phyloP scores from a whole-genome alignment of 2,888 invertebrate genomes.

The Drosophila ustulata region DNA sequence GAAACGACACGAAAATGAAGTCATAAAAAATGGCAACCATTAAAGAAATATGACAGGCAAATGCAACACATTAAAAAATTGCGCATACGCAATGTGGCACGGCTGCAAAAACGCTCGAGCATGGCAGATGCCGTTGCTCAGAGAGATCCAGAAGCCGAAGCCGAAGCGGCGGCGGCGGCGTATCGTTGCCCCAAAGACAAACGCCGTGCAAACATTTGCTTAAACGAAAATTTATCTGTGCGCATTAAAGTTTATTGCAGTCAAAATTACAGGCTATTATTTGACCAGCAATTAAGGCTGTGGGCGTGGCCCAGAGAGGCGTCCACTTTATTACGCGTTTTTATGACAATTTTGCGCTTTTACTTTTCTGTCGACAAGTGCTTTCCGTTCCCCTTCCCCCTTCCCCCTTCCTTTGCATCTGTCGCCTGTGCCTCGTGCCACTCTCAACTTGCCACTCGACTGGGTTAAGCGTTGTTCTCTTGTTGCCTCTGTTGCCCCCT shows the following conservation, averaged over 20 bases:
- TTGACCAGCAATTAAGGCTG: constrained; percentile 69
- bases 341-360: constrained; percentile 69
- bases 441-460: constrained; percentile 4
- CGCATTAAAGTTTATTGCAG: constrained; percentile 72
- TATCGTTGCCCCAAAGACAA: constrained; percentile 20
- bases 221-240: constrained; percentile 79
- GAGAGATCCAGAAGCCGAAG: constrained; percentile 22
- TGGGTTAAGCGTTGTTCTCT: constrained; percentile 33
- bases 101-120: not conserved
- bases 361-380: constrained; percentile 36
- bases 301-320: constrained; percentile 47
- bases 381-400: not conserved
- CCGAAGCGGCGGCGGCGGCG: not conserved
- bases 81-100: constrained; percentile 67
- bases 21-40: constrained; percentile 69
- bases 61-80: constrained; percentile 69
- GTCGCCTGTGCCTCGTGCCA: not conserved
- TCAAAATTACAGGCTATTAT: constrained; percentile 74
- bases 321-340: constrained; percentile 64
- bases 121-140: constrained; percentile 2
- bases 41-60: constrained; percentile 52
- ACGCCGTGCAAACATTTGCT: constrained; percentile 50
- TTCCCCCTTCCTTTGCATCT: not conserved
- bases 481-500: constrained; percentile 12
- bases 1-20: constrained; percentile 53